Evolutionary conservation across 2,888 invertebrate species (phyloP), one percentile per base, ranked within the genome.

Genomic region (Cryptus viduatorius): DNA sequence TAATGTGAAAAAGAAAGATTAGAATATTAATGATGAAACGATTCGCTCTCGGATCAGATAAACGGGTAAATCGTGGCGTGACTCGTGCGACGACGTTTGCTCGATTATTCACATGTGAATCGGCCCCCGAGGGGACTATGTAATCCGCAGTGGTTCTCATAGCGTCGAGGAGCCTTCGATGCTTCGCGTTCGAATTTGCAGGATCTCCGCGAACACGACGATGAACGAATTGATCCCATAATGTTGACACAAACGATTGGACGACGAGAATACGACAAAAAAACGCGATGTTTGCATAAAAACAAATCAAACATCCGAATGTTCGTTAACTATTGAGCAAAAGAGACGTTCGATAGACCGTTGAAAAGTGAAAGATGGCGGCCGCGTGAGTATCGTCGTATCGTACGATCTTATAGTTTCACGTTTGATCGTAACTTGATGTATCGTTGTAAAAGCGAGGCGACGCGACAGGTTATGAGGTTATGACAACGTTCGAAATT

Each of bases 31-130:
- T 42, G 67, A 16, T n/a, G 10, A 24, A 48, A 61, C n/a, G 37
- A 42, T 56, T 19, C 44, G 42, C 16, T 19, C 42, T 4, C 64
- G 12, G 5, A 72, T 73, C 64, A 64, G 61, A 76, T 48, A 65
- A 77, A 73, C 50, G 46, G 37, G 37, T 37, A 37, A 65, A 72
- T 24, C n/a, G 59, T 84, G 56, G 80, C 83, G 77, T 84, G 80
- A 77, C 83, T 68, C 16, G 29, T 37, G 48, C 24, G 10, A 67
- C 61, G 46, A 48, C 29, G 37, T 12, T 72, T 19, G 14, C 46
- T 73, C 24, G n/a, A 73, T 72, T 77, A 84, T 84, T 80, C 29
- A 84, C 46, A 46, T 72, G 77, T 46, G 77, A 72, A 76, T 24
- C 12, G 67, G 29, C 24, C 10, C 16, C 44, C 29, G 53, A 68